Evolutionary conservation across 2,797 vertebrate species (phyloP), one percentile per base, ranked within the genome.

Genomic region (Tokudaia muenninki): DNA sequence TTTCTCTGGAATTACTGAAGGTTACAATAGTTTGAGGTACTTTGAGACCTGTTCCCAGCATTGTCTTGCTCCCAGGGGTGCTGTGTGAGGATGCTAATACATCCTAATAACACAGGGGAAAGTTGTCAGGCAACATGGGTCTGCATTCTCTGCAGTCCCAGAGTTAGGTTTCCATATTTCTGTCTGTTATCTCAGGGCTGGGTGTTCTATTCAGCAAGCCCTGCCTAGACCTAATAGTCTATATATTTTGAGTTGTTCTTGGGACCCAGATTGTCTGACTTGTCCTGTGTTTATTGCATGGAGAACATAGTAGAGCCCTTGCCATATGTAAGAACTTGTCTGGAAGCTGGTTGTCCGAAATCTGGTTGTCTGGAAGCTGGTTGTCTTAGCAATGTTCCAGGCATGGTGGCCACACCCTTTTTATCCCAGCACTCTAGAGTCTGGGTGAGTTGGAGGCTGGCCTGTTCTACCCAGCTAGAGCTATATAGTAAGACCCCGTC

Each of bases 1-100:
- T 94, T 93, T 90, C 96, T 94, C 84, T 84, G 63, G 92, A 97
- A 94, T 97, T 59, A 77, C 31, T 26, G 24, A 90, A 82, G 78
- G 37, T 90, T 81, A 74, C 59, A 63, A 37, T 21, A 10, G 16
- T 81, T 95, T 94, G 44, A 24, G 80, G 70, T 91, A 84, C 97
- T 95, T 97, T 83, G 87, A 94, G 95, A 79, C 94, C 83, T 92
- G 61, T 93, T 87, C 72, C 41, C 31, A 81, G 65, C 87, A 57
- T 47, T 41, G 26, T 55, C 65, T 83, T 91, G 70, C n/a, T 90
- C 81, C 92, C 79, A 72, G 75, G 74, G 59, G 87, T 80, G n/a
- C 13, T 93, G 21, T 97, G 92, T 79, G 74, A 89, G 72, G 34
- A 50, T 44, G 44, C 44, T 92, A n/a, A 87, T n/a, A 34, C 57